Conservation (phyloP, 1,140 invertebrate genomes). For the Sycophaga agraensis region DNA sequence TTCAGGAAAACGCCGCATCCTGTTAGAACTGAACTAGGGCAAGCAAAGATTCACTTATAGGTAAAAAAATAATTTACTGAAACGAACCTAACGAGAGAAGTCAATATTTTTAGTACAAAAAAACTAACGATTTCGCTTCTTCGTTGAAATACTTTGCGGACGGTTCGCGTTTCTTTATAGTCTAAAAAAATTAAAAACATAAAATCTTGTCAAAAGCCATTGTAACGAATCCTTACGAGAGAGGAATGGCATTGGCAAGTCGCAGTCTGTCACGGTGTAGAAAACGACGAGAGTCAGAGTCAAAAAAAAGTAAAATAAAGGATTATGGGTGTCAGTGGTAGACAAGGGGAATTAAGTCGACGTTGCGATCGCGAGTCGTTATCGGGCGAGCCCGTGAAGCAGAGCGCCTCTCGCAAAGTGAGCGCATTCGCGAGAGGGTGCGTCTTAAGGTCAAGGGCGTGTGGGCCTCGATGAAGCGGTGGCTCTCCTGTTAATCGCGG, state of each 20-base stretch:
- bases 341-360: neutral
- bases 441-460: too few species aligned
- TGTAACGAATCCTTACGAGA: conserved; percentile 17
- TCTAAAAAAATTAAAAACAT: conserved; percentile 16
- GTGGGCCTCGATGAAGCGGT: too few species aligned
- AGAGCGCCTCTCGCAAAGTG: too few species aligned
- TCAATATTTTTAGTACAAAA: neutral
- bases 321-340: conserved; percentile 4
- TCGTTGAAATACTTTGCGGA: conserved; percentile 23
- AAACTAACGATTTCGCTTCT: conserved; percentile 7
- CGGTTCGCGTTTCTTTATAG: conserved; percentile 6
- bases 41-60: too few species aligned
- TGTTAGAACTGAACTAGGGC: too few species aligned
- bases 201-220: conserved; percentile 21
- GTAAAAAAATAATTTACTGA: conserved; percentile 5
- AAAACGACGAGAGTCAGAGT: conserved; percentile 6
- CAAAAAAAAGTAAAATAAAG: neutral
- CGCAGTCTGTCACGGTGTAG: conserved; percentile 15
- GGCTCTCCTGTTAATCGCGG: too few species aligned
- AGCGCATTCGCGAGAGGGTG: too few species aligned
- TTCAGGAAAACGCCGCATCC: too few species aligned
- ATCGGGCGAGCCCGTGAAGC: too few species aligned
- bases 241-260: conserved; percentile 24
- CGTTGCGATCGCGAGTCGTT: too few species aligned
- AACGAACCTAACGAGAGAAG: conserved; percentile 2